These are phyloP conservation scores for Ectemnius cavifrons DNA, from an alignment of 2,888 invertebrate genomes.

Conservation along the genomic window DNA sequence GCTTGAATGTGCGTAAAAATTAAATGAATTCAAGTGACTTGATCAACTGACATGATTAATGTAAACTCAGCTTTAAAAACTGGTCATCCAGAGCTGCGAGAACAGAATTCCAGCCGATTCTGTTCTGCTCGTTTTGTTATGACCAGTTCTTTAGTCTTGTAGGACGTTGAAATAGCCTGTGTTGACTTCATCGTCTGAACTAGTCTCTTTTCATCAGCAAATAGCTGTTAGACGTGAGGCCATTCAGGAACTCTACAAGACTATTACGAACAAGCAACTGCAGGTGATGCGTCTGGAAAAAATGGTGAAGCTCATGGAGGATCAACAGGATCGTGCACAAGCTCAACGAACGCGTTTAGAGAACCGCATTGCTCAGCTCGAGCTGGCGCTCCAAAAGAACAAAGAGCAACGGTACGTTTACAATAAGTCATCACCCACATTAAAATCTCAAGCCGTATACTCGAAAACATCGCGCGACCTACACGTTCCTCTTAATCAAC, in stretches of 20 bases:
- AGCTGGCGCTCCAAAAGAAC: slow-evolving; percentile 77
- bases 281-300: slow-evolving; percentile 81
- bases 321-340: slow-evolving; percentile 81
- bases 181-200: no score
- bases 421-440: slow-evolving; percentile 18
- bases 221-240: slow-evolving; percentile 80
- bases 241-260: slow-evolving; percentile 79
- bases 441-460: slow-evolving; percentile 6
- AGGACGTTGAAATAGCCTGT: no score
- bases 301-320: slow-evolving; percentile 80
- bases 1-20: no score
- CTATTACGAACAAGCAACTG: slow-evolving; percentile 80
- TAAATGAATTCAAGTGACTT: no score
- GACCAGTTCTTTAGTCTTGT: no score
- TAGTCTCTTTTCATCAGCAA: slow-evolving; percentile 69
- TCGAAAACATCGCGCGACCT: slow-evolving; percentile 17
- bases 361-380: slow-evolving; percentile 81
- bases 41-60: no score
- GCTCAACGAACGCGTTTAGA: slow-evolving; percentile 82
- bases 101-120: no score
- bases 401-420: slow-evolving; percentile 70
- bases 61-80: no score
- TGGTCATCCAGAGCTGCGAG: no score
- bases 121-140: no score
- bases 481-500: slow-evolving; percentile 28